phyloP scores from a whole-genome alignment of 2,888 invertebrate genomes.

The Drosophila peninsularis region DNA sequence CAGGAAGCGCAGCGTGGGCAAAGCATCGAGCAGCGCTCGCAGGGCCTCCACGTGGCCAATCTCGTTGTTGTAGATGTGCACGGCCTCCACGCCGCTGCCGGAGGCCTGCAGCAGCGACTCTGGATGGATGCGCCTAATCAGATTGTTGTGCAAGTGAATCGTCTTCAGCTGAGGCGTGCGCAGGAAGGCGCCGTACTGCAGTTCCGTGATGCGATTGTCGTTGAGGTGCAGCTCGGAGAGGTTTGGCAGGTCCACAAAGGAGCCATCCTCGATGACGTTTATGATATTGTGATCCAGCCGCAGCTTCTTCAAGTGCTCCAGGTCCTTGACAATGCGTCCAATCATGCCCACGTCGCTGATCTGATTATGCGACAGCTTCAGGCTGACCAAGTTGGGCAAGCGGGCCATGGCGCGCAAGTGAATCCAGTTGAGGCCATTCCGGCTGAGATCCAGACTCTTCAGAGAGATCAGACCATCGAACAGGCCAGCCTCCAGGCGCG shows the following conservation, averaged over 20 bases:
- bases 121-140: constrained; percentile 91
- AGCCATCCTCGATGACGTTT: constrained; percentile 89
- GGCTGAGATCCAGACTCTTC: constrained; percentile 89
- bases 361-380: constrained; percentile 90
- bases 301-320: constrained; percentile 89
- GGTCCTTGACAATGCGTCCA: constrained; percentile 90
- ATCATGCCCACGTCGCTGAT: constrained; percentile 93
- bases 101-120: constrained; percentile 92
- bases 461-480: constrained; percentile 89
- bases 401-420: constrained; percentile 90
- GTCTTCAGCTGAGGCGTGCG: constrained; percentile 90
- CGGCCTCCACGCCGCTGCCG: constrained; percentile 90
- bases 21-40: constrained; percentile 90
- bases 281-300: constrained; percentile 90
- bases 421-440: constrained; percentile 91
- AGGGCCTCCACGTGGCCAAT: constrained; percentile 91
- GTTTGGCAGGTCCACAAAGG: constrained; percentile 91
- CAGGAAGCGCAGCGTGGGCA: constrained; percentile 91
- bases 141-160: constrained; percentile 91
- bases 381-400: constrained; percentile 89
- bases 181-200: constrained; percentile 92
- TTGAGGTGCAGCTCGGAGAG: constrained; percentile 89
- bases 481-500: constrained; percentile 89
- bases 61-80: constrained; percentile 91
- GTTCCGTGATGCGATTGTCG: constrained; percentile 90